Evolutionary conservation across 2,113 vertebrate genomes (phyloP).

Genomic region (Elephantulus edwardii): DNA sequence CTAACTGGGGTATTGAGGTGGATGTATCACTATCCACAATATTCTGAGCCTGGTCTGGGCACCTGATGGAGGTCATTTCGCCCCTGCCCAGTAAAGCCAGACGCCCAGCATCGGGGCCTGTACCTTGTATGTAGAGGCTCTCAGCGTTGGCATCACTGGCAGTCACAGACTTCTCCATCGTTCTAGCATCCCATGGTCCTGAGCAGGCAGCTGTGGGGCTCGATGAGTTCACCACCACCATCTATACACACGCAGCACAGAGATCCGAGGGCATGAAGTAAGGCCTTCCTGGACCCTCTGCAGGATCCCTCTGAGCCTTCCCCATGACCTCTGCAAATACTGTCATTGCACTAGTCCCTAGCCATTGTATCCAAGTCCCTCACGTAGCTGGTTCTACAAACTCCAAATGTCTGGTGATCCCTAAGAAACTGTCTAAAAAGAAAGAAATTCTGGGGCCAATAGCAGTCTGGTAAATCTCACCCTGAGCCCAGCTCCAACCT

Average conservation of each 20-base stretch:
- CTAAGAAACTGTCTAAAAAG: background rate
- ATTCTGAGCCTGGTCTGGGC: background rate
- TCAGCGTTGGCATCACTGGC: constrained; percentile 91
- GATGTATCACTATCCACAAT: background rate
- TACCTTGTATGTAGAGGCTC: constrained; percentile 95
- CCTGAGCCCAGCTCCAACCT: background rate
- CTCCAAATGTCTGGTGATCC: fast-evolving
- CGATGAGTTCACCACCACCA: constrained; percentile 87
- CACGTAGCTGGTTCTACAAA: background rate
- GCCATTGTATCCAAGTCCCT: background rate
- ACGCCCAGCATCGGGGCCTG: fast-evolving
- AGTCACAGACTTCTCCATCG: constrained; percentile 86
- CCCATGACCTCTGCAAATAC: background rate
- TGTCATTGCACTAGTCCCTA: background rate
- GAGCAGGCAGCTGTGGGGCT: constrained; percentile 86
- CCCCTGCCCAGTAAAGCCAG: background rate
- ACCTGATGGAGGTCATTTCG: background rate
- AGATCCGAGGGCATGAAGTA: background rate
- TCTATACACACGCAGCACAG: constrained; percentile 69
- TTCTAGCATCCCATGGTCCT: constrained; percentile 89
- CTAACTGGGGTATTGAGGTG: fast-evolving
- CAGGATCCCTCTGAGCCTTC: background rate
- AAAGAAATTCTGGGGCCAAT: background rate
- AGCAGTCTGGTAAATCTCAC: fast-evolving
- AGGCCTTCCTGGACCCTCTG: background rate